Evolutionary conservation across 2,797 vertebrate genomes (phyloP).

Genomic region (Perdix hodgsoniae): DNA sequence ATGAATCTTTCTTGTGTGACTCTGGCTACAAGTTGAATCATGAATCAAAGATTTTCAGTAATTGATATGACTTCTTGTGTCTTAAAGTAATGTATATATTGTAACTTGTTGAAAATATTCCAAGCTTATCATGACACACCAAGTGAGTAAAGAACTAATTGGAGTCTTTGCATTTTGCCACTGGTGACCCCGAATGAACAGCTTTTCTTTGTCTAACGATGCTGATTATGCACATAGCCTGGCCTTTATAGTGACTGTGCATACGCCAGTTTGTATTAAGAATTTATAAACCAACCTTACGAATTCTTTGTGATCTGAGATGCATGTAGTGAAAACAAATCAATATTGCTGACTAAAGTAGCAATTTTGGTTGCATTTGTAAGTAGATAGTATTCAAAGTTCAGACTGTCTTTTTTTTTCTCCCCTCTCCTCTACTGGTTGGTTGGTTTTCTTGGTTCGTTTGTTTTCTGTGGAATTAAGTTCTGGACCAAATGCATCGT

Average conservation of each 20-base stretch:
- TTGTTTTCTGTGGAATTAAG: neutral
- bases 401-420: neutral
- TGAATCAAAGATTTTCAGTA: conserved; percentile 50
- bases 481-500: neutral
- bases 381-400: neutral
- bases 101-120: conserved; percentile 29
- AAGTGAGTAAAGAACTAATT: conserved; percentile 45
- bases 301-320: conserved; percentile 28
- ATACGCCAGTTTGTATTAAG: conserved; percentile 6
- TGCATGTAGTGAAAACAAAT: conserved; percentile 15
- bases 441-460: rapidly evolving
- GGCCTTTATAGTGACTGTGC: conserved; percentile 20
- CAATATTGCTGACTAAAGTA: neutral
- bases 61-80: conserved; percentile 30
- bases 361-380: neutral
- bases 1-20: conserved; percentile 3
- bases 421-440: neutral
- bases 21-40: conserved; percentile 38
- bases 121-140: neutral
- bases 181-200: conserved; percentile 23
- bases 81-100: conserved; percentile 31
- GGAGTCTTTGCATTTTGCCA: conserved; percentile 41
- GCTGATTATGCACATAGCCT: conserved; percentile 40
- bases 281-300: conserved; percentile 1
- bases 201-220: conserved; percentile 16